Evolutionary conservation across 2,797 vertebrate genomes (phyloP), one percentile per base, ranked within the genome.

Genomic region (Sparidentex hasta): DNA sequence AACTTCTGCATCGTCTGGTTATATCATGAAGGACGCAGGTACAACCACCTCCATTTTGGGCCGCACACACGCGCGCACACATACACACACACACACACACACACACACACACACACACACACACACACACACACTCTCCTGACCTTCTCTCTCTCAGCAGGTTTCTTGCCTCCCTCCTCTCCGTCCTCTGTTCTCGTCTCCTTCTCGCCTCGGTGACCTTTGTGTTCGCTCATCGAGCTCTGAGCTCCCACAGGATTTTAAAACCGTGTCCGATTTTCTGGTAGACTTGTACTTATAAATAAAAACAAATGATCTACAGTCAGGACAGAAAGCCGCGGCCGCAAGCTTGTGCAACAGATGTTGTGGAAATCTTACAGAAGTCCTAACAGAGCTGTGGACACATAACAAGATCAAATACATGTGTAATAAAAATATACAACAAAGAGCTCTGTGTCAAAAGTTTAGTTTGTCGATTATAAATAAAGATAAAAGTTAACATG

Each of bases 111-210:
- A 66, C 20, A 54, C 50, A 55, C 20, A 44, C 50, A 54, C n/a
- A 41, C 29, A n/a, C 29, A n/a, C 57, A 41, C 57, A 59, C 33
- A 44, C 38, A 21, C 33, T 43, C 38, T 55, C 21, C 6, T 72
- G 84, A 89, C 85, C 87, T 89, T 88, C 82, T 71, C 65, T 59
- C 57, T 73, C 83, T 48, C 85, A 51, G 77, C 65, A 44, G 83
- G 77, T 33, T 54, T 57, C 9, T 3, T 71, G 76, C 76, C 43
- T 41, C 57, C 16, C 47, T 81, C n/a, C 54, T 66, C 50, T 29
- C 29, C 25, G 25, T 25, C 25, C 29, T 65, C 62, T 1, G 33
- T 25, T 73, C 67, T 63, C 9, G 11, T 70, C 29, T 3, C 33
- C 54, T 63, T n/a, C 17, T 63, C 1, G 13, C 21, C 29, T 21